phyloP scores from a whole-genome alignment of 1,140 invertebrate genomes.

The Sminthurinus signatus region DNA sequence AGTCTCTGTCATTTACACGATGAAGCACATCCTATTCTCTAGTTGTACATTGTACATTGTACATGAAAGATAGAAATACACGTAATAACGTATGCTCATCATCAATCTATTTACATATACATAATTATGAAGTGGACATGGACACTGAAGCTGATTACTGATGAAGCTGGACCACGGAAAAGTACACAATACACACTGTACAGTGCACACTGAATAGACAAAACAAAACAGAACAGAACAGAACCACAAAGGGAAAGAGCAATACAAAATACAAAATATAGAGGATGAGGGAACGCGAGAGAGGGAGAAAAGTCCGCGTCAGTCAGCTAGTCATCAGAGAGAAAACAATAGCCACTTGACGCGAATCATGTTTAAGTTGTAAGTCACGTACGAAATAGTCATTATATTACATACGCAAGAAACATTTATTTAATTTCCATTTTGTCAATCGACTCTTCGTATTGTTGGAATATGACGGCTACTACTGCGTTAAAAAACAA shows the following conservation, averaged over 20 bases:
- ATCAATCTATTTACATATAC: no score
- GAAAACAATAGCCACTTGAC: not conserved
- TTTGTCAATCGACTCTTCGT: slow-evolving; percentile 8
- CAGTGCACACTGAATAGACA: not conserved
- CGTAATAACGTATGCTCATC: no score
- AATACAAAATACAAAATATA: not conserved
- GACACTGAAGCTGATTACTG: not conserved
- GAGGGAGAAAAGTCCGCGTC: not conserved
- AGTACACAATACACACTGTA: not conserved
- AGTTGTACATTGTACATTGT: no score
- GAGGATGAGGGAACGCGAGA: not conserved
- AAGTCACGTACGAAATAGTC: slow-evolving; percentile 28
- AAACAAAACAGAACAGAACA: not conserved
- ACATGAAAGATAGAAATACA: no score
- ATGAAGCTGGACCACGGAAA: not conserved
- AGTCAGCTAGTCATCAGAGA: slow-evolving; percentile 6
- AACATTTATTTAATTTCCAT: slow-evolving; percentile 31
- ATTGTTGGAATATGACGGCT: slow-evolving; percentile 5
- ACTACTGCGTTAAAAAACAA: slow-evolving; percentile 1
- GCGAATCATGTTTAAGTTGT: slow-evolving; percentile 10
- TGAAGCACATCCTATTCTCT: no score
- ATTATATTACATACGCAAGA: slow-evolving; percentile 25
- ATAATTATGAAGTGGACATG: no score
- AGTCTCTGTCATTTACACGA: no score
- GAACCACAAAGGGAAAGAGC: not conserved